Base-by-base conservation (phyloP, 2,888 invertebrate species). In the Eupelmus urozonus region DNA sequence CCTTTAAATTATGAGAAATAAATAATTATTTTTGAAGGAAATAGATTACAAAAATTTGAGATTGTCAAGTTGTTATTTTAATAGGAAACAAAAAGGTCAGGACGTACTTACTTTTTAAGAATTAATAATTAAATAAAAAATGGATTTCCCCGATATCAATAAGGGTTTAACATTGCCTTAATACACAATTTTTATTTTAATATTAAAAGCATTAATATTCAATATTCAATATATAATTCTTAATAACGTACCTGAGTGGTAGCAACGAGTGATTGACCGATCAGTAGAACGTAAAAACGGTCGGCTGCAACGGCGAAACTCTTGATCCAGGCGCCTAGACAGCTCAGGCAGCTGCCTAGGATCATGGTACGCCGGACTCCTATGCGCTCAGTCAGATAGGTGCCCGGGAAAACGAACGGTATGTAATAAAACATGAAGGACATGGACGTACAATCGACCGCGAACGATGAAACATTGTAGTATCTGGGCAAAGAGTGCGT, bases 371-470 rank as follows among this genome's bases (percentile, higher is more conserved):
- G 87, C 65, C 92, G 88, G 65, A 93, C 88, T 29, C 92, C 94
- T 88, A 92, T 90, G 29, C 81, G 86, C 78, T 90, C 87, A 80
- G 87, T 84, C 29, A 88, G 69, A 78, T 87, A 88, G 0, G 89
- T 86, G 0, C 93, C 93, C 5, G 94, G 94, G 80, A 94, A 91
- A 78, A 94, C 92, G 77, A 94, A 90, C 0, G 93, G 91, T 74
- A 94, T 91, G 88, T 94, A 94, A 59, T 91, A 91, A 40, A 92
- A 88, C 94, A 94, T 94, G 88, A 92, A 94, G 70, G 93, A 90
- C 91, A 94, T 92, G 11, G 93, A 92, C 0, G 94, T 92, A 92
- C 93, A 92, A 85, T 94, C 92, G 34, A 94, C 92, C 53, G 91
- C 89, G 81, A 88, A 82, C 13, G 88, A 82, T 11, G 88, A 85